Conservation (phyloP, 2,113 vertebrate genomes). For the Sylvilagus bachmani region DNA sequence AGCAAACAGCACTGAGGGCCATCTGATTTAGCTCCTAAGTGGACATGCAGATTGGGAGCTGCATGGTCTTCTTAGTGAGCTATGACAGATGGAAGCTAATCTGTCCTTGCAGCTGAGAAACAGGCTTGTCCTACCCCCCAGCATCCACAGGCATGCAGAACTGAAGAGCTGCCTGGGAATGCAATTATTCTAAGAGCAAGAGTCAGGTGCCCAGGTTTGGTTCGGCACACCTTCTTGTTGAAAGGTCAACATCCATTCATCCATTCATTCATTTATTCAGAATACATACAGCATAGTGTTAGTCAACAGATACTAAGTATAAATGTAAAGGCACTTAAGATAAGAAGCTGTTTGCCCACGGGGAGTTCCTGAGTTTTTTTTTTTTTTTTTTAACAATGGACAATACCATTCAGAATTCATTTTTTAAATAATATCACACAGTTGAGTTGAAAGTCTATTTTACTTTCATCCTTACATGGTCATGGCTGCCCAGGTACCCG, state of each 20-base stretch:
- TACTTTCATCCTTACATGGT: neutral
- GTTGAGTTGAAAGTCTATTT: neutral
- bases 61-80: neutral
- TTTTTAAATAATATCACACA: neutral
- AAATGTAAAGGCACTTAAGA: neutral
- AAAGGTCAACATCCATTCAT: neutral
- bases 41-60: neutral
- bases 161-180: neutral
- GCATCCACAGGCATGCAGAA: neutral
- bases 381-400: neutral
- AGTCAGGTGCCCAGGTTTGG: neutral
- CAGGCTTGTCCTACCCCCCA: neutral
- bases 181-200: neutral
- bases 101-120: neutral
- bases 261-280: neutral
- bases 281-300: neutral
- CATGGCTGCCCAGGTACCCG: neutral
- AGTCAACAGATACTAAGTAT: neutral
- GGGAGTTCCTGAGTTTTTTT: neutral
- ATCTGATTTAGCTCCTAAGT: neutral
- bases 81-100: neutral
- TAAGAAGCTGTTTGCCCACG: neutral
- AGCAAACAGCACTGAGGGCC: neutral
- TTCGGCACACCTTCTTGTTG: neutral
- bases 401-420: neutral